These are phyloP conservation scores for Epistrophella euchroma DNA, from an alignment of 2,888 invertebrate genomes.

Conservation along the genomic window DNA sequence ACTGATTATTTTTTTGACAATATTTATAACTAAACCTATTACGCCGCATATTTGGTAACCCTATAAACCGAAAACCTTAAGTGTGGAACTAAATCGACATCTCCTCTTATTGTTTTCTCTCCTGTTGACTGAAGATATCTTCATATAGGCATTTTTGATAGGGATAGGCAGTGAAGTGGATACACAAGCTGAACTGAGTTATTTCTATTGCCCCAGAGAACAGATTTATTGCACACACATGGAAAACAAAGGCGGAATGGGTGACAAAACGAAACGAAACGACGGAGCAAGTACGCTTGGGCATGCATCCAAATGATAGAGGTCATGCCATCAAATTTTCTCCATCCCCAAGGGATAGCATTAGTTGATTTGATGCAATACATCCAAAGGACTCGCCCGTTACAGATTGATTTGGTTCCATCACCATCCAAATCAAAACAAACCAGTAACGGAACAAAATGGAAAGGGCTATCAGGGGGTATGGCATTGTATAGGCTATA, in stretches of 20 bases:
- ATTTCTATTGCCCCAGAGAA: constrained; percentile 71
- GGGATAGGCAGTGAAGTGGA: constrained; percentile 57
- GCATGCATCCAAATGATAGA: constrained; percentile 69
- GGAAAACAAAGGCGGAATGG: not conserved
- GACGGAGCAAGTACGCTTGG: constrained; percentile 22
- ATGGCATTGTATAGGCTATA: not conserved
- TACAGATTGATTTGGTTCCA: constrained; percentile 68
- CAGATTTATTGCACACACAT: constrained; percentile 72
- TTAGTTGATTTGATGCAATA: constrained; percentile 76
- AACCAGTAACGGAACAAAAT: constrained; percentile 19
- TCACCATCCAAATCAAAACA: constrained; percentile 38
- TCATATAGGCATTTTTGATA: constrained; percentile 68
- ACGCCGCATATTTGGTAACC: constrained; percentile 7
- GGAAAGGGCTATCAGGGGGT: not conserved
- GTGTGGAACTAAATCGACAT: constrained; percentile 72
- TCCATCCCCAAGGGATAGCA: constrained; percentile 71
- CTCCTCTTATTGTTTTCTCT: constrained; percentile 53
- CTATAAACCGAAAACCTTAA: constrained; percentile 52
- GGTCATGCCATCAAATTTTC: constrained; percentile 75
- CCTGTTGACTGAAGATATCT: constrained; percentile 74
- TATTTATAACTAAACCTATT: too few species aligned
- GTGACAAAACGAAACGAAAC: constrained; percentile 13
- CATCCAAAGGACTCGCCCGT: constrained; percentile 56
- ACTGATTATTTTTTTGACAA: too few species aligned
- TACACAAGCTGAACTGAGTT: constrained; percentile 68